These are phyloP conservation scores for Sebastes variabilis DNA, from an alignment of 2,797 vertebrate species.

Conservation along the genomic window DNA sequence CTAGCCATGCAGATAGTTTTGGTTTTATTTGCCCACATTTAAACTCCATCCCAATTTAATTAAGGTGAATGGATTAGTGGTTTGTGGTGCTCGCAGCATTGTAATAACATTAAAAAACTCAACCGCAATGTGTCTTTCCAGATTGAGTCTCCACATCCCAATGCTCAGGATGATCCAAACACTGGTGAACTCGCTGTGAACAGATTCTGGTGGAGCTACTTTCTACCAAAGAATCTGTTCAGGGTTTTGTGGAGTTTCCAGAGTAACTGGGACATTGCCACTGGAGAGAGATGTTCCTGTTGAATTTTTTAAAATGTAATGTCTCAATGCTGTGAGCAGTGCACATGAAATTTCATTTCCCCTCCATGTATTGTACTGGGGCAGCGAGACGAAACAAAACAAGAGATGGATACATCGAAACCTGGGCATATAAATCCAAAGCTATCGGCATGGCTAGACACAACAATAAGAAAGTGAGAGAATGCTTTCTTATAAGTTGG, in stretches of 20 bases:
- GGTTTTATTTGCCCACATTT: not conserved
- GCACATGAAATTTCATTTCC: not conserved
- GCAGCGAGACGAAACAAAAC: not conserved
- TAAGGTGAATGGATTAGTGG: not conserved
- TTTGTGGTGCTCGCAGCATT: not conserved
- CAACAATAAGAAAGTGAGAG: not conserved
- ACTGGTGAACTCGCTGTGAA: not conserved
- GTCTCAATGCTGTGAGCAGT: slow-evolving; percentile 12
- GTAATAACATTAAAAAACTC: not conserved
- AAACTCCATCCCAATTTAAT: not conserved
- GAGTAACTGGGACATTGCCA: slow-evolving; percentile 32
- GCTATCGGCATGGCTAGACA: too few species aligned
- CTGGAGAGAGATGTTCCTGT: slow-evolving; percentile 24
- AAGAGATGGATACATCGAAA: not conserved
- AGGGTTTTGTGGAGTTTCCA: slow-evolving; percentile 13
- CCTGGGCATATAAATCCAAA: not conserved
- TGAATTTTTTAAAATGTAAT: slow-evolving; percentile 36
- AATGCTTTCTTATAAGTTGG: not conserved
- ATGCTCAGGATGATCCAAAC: not conserved
- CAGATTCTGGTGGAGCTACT: slow-evolving; percentile 12
- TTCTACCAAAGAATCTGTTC: not conserved
- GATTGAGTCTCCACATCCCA: not conserved
- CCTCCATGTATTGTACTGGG: not conserved
- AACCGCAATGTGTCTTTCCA: not conserved
- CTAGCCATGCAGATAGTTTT: not conserved